A percentile compares a stretch with the other conserved stretches of the same genome.
Evolutionary conservation across 2,797 vertebrate genomes (phyloP).

Genomic region (Enteromius anoplus): DNA sequence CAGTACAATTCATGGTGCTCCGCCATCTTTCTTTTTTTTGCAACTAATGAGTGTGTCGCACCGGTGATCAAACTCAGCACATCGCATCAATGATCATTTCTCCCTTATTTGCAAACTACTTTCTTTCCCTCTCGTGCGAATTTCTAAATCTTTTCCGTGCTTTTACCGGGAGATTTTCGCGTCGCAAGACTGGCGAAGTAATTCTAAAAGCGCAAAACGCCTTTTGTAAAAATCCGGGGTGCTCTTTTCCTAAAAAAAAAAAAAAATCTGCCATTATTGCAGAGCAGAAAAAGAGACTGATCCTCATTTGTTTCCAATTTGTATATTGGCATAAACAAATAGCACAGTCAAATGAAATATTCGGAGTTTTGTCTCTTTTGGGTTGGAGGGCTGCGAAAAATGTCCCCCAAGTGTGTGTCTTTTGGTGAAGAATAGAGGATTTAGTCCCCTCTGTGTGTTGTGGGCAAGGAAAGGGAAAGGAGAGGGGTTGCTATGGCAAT

Average conservation of each 20-base stretch:
- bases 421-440: slow-evolving; percentile 60
- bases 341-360: slow-evolving; percentile 43
- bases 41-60: slow-evolving; percentile 73
- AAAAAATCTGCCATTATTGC: slow-evolving; percentile 12
- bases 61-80: slow-evolving; percentile 67
- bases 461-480: slow-evolving; percentile 80
- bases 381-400: slow-evolving; percentile 34
- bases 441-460: slow-evolving; percentile 74
- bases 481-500: slow-evolving; percentile 83
- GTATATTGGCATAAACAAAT: slow-evolving; percentile 35
- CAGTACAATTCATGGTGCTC: slow-evolving; percentile 72
- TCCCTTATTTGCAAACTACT: slow-evolving; percentile 13
- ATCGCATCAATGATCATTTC: slow-evolving; percentile 27
- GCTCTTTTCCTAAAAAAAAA: background rate
- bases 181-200: background rate
- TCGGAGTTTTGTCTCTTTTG: slow-evolving; percentile 46
- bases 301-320: slow-evolving; percentile 41
- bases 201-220: slow-evolving; percentile 13
- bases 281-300: slow-evolving; percentile 20
- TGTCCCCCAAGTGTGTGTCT: slow-evolving; percentile 51
- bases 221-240: slow-evolving; percentile 38
- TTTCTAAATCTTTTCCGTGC: background rate
- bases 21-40: slow-evolving; percentile 77
- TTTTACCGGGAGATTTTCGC: background rate
- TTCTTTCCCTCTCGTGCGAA: background rate